Evolutionary conservation across 1,140 invertebrate genomes (phyloP).

Genomic region (Drosophila murphyi): DNA sequence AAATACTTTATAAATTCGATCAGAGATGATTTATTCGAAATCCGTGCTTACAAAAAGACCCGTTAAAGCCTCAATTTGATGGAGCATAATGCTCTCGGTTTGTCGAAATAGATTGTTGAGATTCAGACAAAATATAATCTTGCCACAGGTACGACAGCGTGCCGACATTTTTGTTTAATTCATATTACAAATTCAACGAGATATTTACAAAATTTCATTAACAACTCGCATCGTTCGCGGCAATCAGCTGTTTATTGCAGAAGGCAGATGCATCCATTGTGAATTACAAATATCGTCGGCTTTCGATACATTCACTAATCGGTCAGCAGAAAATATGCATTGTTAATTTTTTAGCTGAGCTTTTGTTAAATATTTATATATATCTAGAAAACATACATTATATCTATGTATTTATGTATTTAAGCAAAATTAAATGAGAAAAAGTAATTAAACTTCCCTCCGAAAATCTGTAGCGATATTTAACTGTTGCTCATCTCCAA

Average conservation of each 20-base stretch:
- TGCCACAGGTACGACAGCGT: constrained; percentile 63
- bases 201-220: constrained; percentile 9
- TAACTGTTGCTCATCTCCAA: not conserved
- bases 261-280: not conserved
- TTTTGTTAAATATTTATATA: no score
- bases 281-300: not conserved
- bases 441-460: no score
- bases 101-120: constrained; percentile 54
- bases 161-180: constrained; percentile 32
- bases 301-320: not conserved
- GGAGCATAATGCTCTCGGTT: constrained; percentile 50
- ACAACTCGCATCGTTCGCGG: constrained; percentile 30
- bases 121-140: constrained; percentile 45
- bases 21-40: not conserved
- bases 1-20: not conserved
- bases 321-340: not conserved
- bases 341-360: no score
- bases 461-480: not conserved
- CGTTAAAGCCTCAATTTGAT: constrained; percentile 64
- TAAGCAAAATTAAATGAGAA: no score
- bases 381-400: no score
- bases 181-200: constrained; percentile 26
- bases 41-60: constrained; percentile 55
- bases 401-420: no score
- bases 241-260: constrained; percentile 25